phyloP scores from a whole-genome alignment of 2,113 vertebrate species.

The Psephotus haematonotus region DNA sequence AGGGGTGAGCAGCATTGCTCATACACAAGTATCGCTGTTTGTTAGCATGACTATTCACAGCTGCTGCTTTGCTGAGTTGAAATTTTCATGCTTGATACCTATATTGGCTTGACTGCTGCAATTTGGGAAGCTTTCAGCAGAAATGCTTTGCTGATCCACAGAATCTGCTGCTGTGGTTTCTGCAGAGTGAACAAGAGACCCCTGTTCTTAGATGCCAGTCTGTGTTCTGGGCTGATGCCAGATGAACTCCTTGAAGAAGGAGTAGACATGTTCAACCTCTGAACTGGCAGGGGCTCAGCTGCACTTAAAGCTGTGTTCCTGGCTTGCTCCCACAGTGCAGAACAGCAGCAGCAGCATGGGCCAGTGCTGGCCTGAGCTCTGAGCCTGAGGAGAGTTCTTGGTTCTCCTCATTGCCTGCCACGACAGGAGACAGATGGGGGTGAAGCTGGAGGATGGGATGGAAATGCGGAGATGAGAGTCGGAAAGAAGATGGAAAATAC shows the following conservation, averaged over 20 bases:
- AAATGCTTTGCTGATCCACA: background rate
- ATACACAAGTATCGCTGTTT: fast-evolving
- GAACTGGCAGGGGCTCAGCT: background rate
- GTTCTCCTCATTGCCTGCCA: background rate
- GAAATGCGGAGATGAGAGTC: background rate
- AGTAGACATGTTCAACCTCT: background rate
- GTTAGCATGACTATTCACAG: background rate
- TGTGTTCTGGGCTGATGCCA: fast-evolving
- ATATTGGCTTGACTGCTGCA: background rate
- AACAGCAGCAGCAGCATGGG: background rate
- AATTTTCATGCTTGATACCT: background rate
- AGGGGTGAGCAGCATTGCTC: background rate
- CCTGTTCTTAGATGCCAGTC: fast-evolving
- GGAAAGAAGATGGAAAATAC: background rate
- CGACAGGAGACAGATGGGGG: background rate
- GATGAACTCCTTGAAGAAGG: background rate
- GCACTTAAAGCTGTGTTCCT: background rate
- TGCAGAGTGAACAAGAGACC: background rate
- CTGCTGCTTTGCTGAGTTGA: background rate
- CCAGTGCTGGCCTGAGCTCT: background rate
- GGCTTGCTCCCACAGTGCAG: background rate
- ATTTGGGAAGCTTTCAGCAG: background rate
- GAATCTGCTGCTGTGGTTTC: background rate
- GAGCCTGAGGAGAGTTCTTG: background rate
- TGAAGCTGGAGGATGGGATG: background rate